Evolutionary conservation across 1,140 invertebrate species (phyloP).

Genomic region (Eriosoma lanigerum): DNA sequence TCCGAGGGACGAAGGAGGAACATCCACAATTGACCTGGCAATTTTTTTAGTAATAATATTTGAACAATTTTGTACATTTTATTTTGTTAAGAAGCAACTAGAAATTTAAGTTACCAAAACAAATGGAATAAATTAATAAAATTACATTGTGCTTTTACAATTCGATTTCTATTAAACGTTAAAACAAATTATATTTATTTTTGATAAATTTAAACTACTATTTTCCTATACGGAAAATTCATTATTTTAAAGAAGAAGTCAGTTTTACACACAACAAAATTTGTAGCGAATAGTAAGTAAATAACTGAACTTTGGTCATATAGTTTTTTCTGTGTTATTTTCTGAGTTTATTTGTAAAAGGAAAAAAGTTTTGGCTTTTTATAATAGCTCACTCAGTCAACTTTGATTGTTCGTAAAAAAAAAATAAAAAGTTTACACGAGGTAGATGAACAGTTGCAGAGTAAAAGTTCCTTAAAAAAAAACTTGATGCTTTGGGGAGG

Average conservation of each 20-base stretch:
- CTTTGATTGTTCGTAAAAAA: slow-evolving; percentile 41
- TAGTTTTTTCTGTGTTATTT: slow-evolving; percentile 22
- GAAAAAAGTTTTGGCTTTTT: slow-evolving; percentile 38
- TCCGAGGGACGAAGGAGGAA: too few species aligned
- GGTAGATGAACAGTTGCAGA: slow-evolving; percentile 19
- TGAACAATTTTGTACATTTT: too few species aligned
- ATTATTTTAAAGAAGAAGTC: neutral
- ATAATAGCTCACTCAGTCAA: slow-evolving; percentile 43
- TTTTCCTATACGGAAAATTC: neutral
- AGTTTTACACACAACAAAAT: slow-evolving; percentile 11
- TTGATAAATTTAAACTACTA: neutral
- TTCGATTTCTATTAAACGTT: neutral
- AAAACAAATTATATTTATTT: neutral
- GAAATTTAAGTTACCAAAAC: too few species aligned
- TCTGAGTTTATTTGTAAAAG: slow-evolving; percentile 37
- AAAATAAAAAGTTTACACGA: slow-evolving; percentile 36
- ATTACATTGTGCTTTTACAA: neutral
- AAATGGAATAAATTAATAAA: too few species aligned
- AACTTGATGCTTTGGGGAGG: slow-evolving; percentile 5
- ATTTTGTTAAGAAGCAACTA: too few species aligned
- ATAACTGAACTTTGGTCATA: slow-evolving; percentile 28
- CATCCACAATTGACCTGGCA: too few species aligned
- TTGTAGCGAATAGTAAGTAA: neutral
- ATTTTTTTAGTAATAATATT: too few species aligned
- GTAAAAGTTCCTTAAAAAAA: slow-evolving; percentile 37